Evolutionary conservation across 2,113 vertebrate species (phyloP).

Genomic region (Orthonyx spaldingii): DNA sequence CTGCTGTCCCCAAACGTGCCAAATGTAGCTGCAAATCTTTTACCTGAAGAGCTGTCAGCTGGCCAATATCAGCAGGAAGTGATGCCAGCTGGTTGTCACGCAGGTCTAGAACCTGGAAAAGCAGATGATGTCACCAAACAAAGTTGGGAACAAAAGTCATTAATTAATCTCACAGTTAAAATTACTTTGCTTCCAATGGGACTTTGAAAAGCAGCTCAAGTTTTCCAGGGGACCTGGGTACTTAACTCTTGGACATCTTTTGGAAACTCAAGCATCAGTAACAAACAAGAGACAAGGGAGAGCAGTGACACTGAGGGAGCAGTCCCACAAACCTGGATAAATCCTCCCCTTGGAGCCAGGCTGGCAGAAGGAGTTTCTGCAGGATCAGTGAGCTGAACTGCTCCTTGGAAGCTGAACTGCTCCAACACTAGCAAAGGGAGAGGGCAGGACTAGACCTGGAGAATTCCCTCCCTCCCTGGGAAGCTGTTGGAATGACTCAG

Average conservation of each 20-base stretch:
- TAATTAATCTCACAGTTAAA: background rate
- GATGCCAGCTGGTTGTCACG: slow-evolving; percentile 85
- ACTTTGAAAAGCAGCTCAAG: background rate
- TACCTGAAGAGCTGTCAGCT: slow-evolving; percentile 82
- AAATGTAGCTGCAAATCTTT: background rate
- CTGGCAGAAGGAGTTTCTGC: background rate
- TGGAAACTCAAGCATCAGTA: background rate
- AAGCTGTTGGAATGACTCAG: background rate
- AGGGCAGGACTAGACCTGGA: background rate
- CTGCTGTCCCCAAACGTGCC: background rate
- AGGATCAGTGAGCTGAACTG: background rate
- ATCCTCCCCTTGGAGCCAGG: background rate
- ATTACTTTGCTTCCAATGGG: background rate
- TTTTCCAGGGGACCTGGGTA: background rate
- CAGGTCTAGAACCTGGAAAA: slow-evolving; percentile 87
- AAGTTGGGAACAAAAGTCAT: background rate
- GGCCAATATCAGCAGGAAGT: slow-evolving; percentile 86
- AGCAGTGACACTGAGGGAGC: background rate
- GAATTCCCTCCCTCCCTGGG: background rate
- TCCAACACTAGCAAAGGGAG: background rate
- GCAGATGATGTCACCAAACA: background rate
- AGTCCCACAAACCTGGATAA: background rate
- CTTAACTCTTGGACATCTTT: background rate
- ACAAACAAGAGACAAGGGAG: background rate
- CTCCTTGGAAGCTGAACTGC: background rate